Evolutionary conservation across 35 echinoderm and acorn worm genomes (phyloP).

Genomic region (Heliocidaris erythrogramma): DNA sequence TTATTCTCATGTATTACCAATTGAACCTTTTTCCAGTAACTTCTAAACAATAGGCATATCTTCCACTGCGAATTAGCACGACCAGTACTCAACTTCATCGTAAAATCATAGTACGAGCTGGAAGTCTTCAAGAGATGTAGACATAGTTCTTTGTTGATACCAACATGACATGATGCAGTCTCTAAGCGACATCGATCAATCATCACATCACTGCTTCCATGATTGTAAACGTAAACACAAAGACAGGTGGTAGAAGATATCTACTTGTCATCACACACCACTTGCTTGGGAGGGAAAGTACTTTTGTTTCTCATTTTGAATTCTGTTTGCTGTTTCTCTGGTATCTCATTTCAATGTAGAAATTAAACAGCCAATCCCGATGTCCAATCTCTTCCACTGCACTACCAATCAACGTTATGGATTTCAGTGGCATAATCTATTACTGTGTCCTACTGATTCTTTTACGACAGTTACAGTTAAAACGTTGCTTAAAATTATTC

Average conservation of each 20-base stretch:
- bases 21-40: too few species aligned
- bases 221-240: neutral
- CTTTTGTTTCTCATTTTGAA: neutral
- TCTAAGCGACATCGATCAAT: neutral
- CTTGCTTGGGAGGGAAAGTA: neutral
- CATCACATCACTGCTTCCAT: neutral
- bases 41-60: too few species aligned
- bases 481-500: too few species aligned
- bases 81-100: too few species aligned
- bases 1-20: too few species aligned
- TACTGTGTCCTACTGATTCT: too few species aligned
- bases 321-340: neutral
- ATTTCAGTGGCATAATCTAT: too few species aligned
- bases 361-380: neutral
- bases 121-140: neutral
- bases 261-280: neutral
- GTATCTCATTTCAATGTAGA: neutral
- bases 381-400: too few species aligned
- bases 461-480: too few species aligned
- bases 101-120: too few species aligned
- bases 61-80: too few species aligned
- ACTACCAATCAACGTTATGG: too few species aligned
- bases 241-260: neutral
- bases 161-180: neutral
- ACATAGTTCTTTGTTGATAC: neutral